Evolutionary conservation across 35 echinoderm and acorn worm genomes (phyloP).

Genomic region (Strongylocentrotus purpuratus): DNA sequence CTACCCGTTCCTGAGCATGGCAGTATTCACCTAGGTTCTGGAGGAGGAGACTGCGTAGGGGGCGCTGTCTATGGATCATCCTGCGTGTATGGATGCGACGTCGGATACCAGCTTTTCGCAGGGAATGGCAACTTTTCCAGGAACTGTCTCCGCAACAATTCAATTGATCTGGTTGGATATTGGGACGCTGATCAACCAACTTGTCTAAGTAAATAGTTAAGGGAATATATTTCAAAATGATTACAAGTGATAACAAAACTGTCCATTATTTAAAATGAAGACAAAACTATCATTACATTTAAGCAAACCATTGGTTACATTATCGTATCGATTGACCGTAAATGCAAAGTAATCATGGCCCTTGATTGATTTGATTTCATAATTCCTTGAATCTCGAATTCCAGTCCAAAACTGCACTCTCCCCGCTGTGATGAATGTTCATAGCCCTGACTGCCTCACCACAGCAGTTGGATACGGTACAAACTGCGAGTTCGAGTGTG

Average conservation of each 20-base stretch:
- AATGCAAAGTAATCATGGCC: too few species aligned
- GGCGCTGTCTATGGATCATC: constrained; percentile 38
- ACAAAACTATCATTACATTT: too few species aligned
- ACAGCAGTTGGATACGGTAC: constrained; percentile 27
- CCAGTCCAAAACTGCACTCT: not conserved
- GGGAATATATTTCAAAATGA: too few species aligned
- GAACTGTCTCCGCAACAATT: not conserved
- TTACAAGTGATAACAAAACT: not conserved
- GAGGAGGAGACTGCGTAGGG: not conserved
- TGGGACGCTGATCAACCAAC: constrained; percentile 24
- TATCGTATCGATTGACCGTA: too few species aligned
- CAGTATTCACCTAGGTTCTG: not conserved
- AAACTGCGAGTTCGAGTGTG: constrained; percentile 28
- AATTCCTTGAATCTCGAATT: too few species aligned
- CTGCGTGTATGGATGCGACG: constrained; percentile 12
- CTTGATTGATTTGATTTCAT: too few species aligned
- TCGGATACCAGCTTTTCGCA: constrained; percentile 19
- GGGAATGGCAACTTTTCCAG: not conserved
- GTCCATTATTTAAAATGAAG: not conserved
- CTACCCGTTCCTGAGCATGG: not conserved
- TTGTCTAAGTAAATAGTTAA: constrained; percentile 38
- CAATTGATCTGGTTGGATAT: not conserved
- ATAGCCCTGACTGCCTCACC: not conserved
- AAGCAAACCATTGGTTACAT: too few species aligned
- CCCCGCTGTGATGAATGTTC: not conserved